Evolutionary conservation across 2,113 vertebrate species (phyloP).

Genomic region (Lepisosteus oculatus): DNA sequence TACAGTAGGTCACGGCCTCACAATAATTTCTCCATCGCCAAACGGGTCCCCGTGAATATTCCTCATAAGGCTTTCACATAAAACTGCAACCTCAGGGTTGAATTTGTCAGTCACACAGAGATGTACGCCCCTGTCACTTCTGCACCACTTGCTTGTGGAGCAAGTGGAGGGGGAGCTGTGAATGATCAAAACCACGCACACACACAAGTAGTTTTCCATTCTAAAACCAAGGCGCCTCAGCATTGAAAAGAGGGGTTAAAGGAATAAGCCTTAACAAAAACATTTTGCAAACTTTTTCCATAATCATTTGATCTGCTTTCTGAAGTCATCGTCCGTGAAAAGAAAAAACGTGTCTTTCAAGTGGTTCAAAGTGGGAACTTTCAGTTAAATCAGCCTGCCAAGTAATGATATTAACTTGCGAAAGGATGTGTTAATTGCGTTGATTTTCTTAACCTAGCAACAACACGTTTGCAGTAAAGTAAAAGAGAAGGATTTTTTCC

Average conservation of each 20-base stretch:
- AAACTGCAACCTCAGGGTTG: not conserved
- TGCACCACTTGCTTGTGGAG: too few species aligned
- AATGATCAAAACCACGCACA: too few species aligned
- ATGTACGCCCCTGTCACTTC: too few species aligned
- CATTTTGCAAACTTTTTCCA: slow-evolving; percentile 17
- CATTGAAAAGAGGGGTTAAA: too few species aligned
- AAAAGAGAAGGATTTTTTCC: too few species aligned
- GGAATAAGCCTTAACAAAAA: too few species aligned
- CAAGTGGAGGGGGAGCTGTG: too few species aligned
- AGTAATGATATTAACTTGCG: too few species aligned
- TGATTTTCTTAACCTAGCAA: not conserved
- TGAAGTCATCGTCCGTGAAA: slow-evolving; percentile 22
- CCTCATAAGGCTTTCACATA: not conserved
- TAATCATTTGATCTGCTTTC: slow-evolving; percentile 24
- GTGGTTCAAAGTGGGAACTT: slow-evolving; percentile 11
- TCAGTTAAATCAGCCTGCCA: not conserved
- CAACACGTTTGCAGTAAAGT: not conserved
- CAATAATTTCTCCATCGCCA: not conserved
- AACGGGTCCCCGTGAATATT: not conserved
- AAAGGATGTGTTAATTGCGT: too few species aligned
- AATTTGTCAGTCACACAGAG: slow-evolving; percentile 3
- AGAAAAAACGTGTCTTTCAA: slow-evolving; percentile 15
- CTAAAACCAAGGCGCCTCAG: too few species aligned
- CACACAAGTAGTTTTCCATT: too few species aligned
- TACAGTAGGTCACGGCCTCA: not conserved